Percentiles rank a stretch among this genome's conserved stretches.
Evolutionary conservation across 2,888 invertebrate species (phyloP).

Genomic region (Agelastica alni): DNA sequence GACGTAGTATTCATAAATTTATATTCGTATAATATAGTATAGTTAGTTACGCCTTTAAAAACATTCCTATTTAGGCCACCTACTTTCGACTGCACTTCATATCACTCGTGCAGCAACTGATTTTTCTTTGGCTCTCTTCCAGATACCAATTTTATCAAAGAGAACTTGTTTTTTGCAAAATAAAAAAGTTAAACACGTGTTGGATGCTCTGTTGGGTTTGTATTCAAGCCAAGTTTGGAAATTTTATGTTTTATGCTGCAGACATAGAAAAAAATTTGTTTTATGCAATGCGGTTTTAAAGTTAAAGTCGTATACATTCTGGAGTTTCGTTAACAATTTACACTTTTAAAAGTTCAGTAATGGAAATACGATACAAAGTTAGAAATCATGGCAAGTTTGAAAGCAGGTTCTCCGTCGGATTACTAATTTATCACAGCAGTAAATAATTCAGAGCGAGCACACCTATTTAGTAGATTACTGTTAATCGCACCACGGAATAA

Average conservation of each 20-base stretch:
- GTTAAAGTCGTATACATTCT: not conserved
- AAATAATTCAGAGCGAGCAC: too few species aligned
- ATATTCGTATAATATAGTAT: too few species aligned
- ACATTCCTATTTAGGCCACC: not conserved
- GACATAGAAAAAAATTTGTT: not conserved
- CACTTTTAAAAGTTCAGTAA: not conserved
- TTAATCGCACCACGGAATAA: too few species aligned
- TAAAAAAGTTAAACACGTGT: constrained; percentile 23
- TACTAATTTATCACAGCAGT: too few species aligned
- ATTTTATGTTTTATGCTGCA: constrained; percentile 4
- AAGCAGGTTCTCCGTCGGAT: too few species aligned
- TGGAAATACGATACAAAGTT: not conserved
- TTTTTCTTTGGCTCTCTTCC: constrained; percentile 19
- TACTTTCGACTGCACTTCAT: constrained; percentile 1
- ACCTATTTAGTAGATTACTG: too few species aligned
- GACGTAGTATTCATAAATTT: too few species aligned
- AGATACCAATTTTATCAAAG: constrained; percentile 23
- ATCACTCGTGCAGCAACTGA: constrained; percentile 15
- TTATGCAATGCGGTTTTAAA: not conserved
- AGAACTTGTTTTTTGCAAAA: constrained; percentile 14
- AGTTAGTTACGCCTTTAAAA: not conserved
- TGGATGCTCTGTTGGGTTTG: constrained; percentile 22
- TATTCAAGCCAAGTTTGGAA: constrained; percentile 14
- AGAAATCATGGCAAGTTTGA: too few species aligned
- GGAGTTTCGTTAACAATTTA: not conserved